phyloP scores from a whole-genome alignment of 2,113 vertebrate genomes.

The Tachuris rubrigastra region DNA sequence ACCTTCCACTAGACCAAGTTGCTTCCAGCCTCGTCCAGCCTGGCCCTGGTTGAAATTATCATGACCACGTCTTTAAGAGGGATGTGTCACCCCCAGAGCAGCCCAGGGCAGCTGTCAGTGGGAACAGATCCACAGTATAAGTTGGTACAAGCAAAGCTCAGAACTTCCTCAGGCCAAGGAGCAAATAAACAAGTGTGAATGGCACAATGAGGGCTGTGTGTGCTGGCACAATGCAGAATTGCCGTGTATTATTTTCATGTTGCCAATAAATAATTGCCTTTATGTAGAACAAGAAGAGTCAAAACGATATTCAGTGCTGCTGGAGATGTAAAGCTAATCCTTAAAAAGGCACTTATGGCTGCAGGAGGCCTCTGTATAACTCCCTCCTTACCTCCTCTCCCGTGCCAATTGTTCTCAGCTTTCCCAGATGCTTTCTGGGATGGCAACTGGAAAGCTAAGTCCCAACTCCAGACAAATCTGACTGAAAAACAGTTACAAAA shows the following conservation, averaged over 20 bases:
- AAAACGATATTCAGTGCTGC: constrained; percentile 23
- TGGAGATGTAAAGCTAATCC: constrained; percentile 21
- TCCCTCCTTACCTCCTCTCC: background rate
- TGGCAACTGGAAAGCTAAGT: background rate
- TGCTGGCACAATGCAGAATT: constrained; percentile 65
- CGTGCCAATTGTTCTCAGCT: background rate
- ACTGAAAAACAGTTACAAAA: background rate
- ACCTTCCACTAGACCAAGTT: accelerated
- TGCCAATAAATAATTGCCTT: constrained; percentile 62
- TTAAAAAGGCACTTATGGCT: background rate
- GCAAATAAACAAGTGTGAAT: constrained; percentile 71
- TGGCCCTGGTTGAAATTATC: background rate
- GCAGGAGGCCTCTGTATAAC: background rate
- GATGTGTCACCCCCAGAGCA: background rate
- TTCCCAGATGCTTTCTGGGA: background rate
- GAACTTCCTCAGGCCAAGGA: constrained; percentile 10
- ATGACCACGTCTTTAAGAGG: accelerated
- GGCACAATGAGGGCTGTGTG: constrained; percentile 75
- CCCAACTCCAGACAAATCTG: background rate
- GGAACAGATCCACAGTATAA: background rate
- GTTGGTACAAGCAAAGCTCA: constrained; percentile 24
- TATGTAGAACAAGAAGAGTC: constrained; percentile 40
- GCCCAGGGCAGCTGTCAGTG: background rate
- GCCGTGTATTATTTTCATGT: constrained; percentile 30
- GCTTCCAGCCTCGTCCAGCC: background rate